phyloP scores from a whole-genome alignment of 2,888 invertebrate species.

The Cephalotes varians region DNA sequence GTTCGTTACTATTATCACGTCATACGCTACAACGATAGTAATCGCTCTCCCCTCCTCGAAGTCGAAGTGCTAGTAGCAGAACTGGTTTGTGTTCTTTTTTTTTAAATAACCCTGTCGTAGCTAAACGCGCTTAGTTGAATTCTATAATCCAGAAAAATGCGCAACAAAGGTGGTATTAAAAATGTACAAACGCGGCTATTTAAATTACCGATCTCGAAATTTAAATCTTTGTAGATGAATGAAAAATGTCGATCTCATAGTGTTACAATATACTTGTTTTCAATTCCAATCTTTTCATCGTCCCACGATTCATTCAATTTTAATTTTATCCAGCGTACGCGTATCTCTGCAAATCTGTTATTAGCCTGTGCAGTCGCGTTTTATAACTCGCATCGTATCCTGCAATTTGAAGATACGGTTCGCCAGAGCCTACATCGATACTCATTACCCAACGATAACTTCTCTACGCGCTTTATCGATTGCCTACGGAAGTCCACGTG shows the following conservation, averaged over 20 bases:
- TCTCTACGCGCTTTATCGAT: constrained; percentile 19
- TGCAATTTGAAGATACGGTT: constrained; percentile 39
- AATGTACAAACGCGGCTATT: neutral
- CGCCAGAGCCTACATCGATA: constrained; percentile 9
- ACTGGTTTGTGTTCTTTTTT: constrained; percentile 33
- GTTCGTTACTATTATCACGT: constrained; percentile 36
- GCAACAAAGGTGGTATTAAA: constrained; percentile 3
- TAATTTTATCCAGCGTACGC: neutral
- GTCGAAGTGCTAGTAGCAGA: constrained; percentile 5
- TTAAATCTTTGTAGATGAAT: neutral
- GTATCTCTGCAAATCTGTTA: constrained; percentile 27
- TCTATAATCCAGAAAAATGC: neutral
- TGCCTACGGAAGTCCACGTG: constrained; percentile 18
- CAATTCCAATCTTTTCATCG: neutral
- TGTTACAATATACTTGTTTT: neutral
- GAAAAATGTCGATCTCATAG: neutral
- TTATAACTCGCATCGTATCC: constrained; percentile 37
- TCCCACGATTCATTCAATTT: neutral
- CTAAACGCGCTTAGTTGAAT: constrained; percentile 1
- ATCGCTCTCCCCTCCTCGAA: neutral
- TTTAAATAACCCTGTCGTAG: neutral
- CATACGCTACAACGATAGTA: constrained; percentile 9
- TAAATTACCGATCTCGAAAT: neutral
- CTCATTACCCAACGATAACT: constrained; percentile 18
- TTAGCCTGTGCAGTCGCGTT: constrained; percentile 29